These are phyloP conservation scores for Parus major DNA, from an alignment of 2,113 vertebrate species.

Conservation along the genomic window DNA sequence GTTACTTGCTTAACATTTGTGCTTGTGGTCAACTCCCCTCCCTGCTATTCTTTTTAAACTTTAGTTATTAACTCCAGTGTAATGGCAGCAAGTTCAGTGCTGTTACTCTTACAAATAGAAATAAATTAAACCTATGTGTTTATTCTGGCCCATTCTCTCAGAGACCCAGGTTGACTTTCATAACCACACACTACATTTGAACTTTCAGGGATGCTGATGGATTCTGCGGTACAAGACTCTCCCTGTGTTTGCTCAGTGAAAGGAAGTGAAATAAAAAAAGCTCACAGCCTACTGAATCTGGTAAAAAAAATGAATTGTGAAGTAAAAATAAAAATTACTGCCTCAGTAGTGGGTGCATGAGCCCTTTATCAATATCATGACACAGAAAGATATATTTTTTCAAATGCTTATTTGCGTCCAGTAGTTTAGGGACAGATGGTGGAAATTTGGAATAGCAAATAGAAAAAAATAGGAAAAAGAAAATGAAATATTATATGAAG, in stretches of 20 bases:
- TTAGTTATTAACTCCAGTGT: neutral
- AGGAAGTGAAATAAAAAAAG: constrained; percentile 9
- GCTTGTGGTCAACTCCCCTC: neutral
- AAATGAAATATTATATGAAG: neutral
- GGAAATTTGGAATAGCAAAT: neutral
- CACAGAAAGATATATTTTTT: neutral
- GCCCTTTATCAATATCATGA: neutral
- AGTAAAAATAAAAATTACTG: neutral
- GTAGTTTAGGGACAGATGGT: neutral
- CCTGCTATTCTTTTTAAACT: neutral
- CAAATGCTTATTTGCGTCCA: neutral
- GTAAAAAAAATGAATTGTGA: neutral
- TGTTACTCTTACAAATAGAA: neutral
- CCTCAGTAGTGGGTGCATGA: neutral
- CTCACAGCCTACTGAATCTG: neutral
- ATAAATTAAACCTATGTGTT: constrained; percentile 15
- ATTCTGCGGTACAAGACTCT: neutral
- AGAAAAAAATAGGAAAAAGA: neutral
- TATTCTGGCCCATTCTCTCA: neutral
- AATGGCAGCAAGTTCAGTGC: neutral
- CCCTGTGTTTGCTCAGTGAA: neutral
- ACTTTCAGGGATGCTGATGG: neutral
- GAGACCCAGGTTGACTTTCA: neutral
- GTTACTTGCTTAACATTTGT: neutral
- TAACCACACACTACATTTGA: constrained; percentile 12